Evolutionary conservation across 2,888 invertebrate genomes (phyloP).

Genomic region (Halictus quadricinctus): DNA sequence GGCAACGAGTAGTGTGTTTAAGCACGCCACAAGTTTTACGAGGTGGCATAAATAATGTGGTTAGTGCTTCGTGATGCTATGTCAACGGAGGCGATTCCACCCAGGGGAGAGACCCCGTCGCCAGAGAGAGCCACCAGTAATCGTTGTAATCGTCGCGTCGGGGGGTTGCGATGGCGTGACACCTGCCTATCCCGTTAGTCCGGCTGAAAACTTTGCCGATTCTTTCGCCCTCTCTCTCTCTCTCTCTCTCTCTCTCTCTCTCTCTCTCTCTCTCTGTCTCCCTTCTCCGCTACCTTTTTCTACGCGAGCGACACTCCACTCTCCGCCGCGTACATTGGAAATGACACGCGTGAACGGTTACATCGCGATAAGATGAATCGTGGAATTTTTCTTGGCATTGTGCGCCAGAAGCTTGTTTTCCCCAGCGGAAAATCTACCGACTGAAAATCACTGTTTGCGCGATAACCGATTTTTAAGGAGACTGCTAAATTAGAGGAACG

Average conservation of each 20-base stretch:
- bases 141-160: constrained; percentile 71
- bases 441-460: not conserved
- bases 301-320: not conserved
- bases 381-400: not conserved
- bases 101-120: constrained; percentile 36
- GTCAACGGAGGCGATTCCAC: constrained; percentile 72
- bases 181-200: constrained; percentile 66
- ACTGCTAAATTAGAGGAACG: not conserved
- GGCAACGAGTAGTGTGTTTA: constrained; percentile 73
- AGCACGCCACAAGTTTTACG: constrained; percentile 81
- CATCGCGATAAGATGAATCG: not conserved
- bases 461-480: not conserved
- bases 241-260: too few species aligned
- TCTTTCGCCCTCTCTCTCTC: constrained; percentile 7
- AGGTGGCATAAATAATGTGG: constrained; percentile 80
- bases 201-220: constrained; percentile 31
- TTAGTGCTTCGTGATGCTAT: constrained; percentile 80
- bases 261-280: not conserved
- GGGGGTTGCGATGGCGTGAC: constrained; percentile 69
- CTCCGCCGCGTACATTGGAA: constrained; percentile 1
- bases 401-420: not conserved
- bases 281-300: not conserved
- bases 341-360: constrained; percentile 15
- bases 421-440: not conserved
- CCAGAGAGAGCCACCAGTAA: constrained; percentile 68